Conservation (phyloP, 2,888 invertebrate genomes). For the Ichneumon xanthorius region DNA sequence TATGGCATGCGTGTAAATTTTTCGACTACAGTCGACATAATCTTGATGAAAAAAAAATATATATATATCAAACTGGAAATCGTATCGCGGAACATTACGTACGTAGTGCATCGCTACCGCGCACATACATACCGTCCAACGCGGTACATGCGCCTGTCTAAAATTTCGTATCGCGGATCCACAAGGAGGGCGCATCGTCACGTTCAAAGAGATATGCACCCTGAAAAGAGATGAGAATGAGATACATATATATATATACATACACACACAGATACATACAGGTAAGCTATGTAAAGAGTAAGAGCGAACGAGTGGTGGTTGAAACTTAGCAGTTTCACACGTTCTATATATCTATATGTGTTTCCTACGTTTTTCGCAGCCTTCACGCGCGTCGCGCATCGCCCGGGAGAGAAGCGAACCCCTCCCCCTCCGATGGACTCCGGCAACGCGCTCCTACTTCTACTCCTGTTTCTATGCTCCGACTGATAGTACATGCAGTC, state of each 20-base stretch:
- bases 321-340: background rate
- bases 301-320: background rate
- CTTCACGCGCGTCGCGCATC: slow-evolving; percentile 67
- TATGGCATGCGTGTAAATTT: background rate
- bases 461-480: slow-evolving; percentile 9
- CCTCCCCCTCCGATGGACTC: background rate
- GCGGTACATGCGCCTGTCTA: background rate
- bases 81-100: background rate
- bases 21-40: background rate
- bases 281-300: background rate
- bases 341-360: slow-evolving; percentile 28
- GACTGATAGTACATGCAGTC: slow-evolving; percentile 33
- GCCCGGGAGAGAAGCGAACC: slow-evolving; percentile 66
- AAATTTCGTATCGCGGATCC: slow-evolving; percentile 44
- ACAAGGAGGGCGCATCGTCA: slow-evolving; percentile 28
- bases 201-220: slow-evolving; percentile 23
- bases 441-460: slow-evolving; percentile 24
- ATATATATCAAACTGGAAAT: background rate
- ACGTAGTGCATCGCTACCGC: background rate
- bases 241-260: background rate
- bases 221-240: background rate
- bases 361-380: slow-evolving; percentile 65
- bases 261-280: background rate
- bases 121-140: background rate
- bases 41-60: background rate